phyloP scores from a whole-genome alignment of 2,888 invertebrate genomes.

The Thera britannica region DNA sequence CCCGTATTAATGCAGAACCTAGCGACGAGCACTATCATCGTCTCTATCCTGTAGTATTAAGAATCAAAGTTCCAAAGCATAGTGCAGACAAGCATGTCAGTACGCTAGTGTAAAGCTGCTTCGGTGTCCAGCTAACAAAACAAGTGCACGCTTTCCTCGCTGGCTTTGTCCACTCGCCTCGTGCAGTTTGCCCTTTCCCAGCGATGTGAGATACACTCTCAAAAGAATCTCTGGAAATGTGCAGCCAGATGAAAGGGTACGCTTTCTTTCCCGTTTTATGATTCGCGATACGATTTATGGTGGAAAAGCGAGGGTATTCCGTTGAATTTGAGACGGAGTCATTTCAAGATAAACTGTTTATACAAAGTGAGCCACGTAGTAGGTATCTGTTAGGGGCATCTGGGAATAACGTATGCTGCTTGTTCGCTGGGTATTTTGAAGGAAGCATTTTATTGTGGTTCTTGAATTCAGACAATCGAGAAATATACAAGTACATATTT shows the following conservation, averaged over 20 bases:
- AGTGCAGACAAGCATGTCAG: background rate
- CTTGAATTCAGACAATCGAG: background rate
- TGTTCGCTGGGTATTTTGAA: conserved; percentile 8
- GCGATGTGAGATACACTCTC: conserved; percentile 40
- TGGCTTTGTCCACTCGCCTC: conserved; percentile 31
- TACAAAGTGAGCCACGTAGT: conserved; percentile 24
- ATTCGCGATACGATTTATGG: conserved; percentile 42
- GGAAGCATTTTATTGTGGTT: conserved; percentile 8
- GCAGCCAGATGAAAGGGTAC: conserved; percentile 43
- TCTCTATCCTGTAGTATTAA: no score
- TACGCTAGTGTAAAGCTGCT: background rate
- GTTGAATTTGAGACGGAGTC: conserved; percentile 27
- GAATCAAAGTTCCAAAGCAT: background rate
- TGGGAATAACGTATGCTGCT: conserved; percentile 19
- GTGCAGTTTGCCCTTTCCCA: conserved; percentile 39
- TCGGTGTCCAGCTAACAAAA: conserved; percentile 5
- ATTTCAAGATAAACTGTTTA: conserved; percentile 30
- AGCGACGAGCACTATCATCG: no score
- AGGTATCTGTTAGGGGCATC: conserved; percentile 21
- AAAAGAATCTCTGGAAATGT: conserved; percentile 45
- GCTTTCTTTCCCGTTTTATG: conserved; percentile 45
- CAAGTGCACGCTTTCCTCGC: background rate
- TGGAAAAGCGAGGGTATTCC: conserved; percentile 24
- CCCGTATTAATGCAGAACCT: no score
- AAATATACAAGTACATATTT: background rate